phyloP scores from a whole-genome alignment of 2,888 invertebrate species.

The Acanthococcus lagerstroemiae region DNA sequence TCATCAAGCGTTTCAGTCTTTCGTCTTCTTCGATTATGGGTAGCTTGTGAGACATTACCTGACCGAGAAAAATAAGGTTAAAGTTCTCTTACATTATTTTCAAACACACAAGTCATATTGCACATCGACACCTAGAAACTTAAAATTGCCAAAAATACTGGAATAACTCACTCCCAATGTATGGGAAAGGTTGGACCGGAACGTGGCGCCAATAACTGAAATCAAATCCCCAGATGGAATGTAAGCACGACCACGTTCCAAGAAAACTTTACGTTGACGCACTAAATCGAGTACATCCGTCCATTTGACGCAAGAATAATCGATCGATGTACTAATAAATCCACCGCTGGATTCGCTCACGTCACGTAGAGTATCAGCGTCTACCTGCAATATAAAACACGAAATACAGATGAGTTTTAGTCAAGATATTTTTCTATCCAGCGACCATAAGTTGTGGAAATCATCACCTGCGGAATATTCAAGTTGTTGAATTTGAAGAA shows the following conservation, averaged over 20 bases:
- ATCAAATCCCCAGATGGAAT: slow-evolving; percentile 75
- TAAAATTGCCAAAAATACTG: background rate
- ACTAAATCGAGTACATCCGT: slow-evolving; percentile 78
- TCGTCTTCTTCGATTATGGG: slow-evolving; percentile 29
- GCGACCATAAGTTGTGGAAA: background rate
- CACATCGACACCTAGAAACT: background rate
- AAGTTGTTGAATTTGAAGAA: slow-evolving; percentile 61
- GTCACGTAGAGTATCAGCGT: slow-evolving; percentile 55
- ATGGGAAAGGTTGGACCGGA: slow-evolving; percentile 55
- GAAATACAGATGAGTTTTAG: too few relatives aligned
- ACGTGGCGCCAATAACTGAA: slow-evolving; percentile 67
- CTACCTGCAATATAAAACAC: slow-evolving; percentile 45
- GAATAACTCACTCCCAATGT: slow-evolving; percentile 30
- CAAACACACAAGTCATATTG: background rate
- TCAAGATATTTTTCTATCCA: background rate
- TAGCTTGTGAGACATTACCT: slow-evolving; percentile 33
- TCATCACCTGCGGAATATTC: slow-evolving; percentile 44
- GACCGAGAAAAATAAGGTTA: background rate
- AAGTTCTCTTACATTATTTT: background rate
- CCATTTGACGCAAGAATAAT: slow-evolving; percentile 77
- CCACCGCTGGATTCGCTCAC: slow-evolving; percentile 52
- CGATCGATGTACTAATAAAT: slow-evolving; percentile 51
- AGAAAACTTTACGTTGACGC: slow-evolving; percentile 61
- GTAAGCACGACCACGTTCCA: slow-evolving; percentile 75
- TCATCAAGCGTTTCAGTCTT: slow-evolving; percentile 31